Evolutionary conservation across 2,797 vertebrate genomes (phyloP).

Genomic region (Crypturellus tataupa): DNA sequence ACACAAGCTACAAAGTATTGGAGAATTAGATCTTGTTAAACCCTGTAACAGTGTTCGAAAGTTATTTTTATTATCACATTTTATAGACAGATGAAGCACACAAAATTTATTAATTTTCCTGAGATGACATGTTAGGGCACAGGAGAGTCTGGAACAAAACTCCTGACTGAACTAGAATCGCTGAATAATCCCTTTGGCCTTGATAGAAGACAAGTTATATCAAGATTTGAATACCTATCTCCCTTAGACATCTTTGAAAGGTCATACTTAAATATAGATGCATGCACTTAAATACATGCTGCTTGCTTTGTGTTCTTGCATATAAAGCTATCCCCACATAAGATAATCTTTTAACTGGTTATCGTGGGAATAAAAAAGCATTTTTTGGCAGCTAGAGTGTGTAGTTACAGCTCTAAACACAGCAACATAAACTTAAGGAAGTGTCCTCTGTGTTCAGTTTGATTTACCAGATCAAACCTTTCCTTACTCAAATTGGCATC

Average conservation of each 20-base stretch:
- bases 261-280: slow-evolving; percentile 38
- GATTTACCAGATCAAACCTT: background rate
- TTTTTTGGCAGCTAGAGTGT: background rate
- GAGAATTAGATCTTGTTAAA: background rate
- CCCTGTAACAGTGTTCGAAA: background rate
- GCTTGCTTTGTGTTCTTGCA: background rate
- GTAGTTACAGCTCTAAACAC: rapidly evolving
- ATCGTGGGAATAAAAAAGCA: background rate
- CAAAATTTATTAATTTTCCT: background rate
- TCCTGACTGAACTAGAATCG: background rate
- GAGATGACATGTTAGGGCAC: background rate
- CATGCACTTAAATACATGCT: slow-evolving; percentile 17
- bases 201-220: background rate
- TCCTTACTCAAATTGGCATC: background rate
- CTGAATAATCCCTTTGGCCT: slow-evolving; percentile 22
- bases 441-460: background rate
- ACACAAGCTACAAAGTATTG: background rate
- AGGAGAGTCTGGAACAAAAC: background rate
- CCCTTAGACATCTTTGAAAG: slow-evolving; percentile 12
- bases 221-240: background rate
- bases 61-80: background rate
- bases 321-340: background rate
- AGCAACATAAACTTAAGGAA: background rate
- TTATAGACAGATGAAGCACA: background rate
- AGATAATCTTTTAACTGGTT: background rate